Conservation (phyloP, 2,888 invertebrate species). For the Scaptomyza caliginosa region DNA sequence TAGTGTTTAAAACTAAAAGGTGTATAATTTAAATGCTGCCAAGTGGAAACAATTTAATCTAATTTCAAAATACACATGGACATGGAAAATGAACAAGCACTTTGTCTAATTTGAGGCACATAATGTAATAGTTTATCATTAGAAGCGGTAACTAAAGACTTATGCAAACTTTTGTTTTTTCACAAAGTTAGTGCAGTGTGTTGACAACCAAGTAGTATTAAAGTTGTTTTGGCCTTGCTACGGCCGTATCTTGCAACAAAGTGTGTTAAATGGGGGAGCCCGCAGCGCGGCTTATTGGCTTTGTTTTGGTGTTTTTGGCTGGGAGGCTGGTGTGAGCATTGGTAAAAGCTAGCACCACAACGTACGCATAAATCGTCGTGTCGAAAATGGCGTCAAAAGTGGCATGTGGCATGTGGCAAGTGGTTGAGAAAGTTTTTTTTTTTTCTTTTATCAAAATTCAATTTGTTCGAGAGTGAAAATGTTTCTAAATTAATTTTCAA, state of each 20-base stretch:
- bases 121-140: too few species aligned
- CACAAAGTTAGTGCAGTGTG: too few species aligned
- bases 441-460: conserved; percentile 55
- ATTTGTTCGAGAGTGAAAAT: conserved; percentile 62
- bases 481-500: conserved; percentile 53
- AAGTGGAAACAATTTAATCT: conserved; percentile 1
- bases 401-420: conserved; percentile 25
- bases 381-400: conserved; percentile 43
- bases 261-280: conserved; percentile 28
- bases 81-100: neutral
- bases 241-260: conserved; percentile 27
- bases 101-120: too few species aligned
- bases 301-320: conserved; percentile 9
- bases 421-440: conserved; percentile 48
- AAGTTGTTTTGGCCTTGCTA: conserved; percentile 3
- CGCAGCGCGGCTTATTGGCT: conserved; percentile 41
- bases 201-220: conserved; percentile 1
- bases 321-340: conserved; percentile 5
- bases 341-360: conserved; percentile 28
- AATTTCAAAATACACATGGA: neutral
- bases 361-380: conserved; percentile 45
- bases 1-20: conserved; percentile 39
- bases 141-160: too few species aligned
- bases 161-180: too few species aligned
- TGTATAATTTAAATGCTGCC: conserved; percentile 51